Evolutionary conservation across 2,888 invertebrate genomes (phyloP), one percentile per base, ranked within the genome.

Genomic region (Polyommatus icarus): DNA sequence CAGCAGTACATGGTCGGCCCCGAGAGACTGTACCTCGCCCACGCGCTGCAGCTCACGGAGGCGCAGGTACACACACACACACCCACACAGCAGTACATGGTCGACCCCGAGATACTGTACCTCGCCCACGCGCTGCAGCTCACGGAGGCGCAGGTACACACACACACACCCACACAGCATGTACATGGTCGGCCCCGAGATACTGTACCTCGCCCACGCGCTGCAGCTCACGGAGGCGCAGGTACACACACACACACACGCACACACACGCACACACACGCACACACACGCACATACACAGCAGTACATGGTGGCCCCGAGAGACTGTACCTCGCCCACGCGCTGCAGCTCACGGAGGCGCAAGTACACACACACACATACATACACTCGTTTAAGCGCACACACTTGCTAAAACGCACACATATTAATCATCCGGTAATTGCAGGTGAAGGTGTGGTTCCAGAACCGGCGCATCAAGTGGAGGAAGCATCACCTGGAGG

Each of bases 1-100:
- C 99, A 99, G 85, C 99, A 99, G 90, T 99, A 99, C 92, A 99
- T 99, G 99, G 99, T 99, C 15, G 99, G 99, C 0, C 99, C 98
- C 0, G 99, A 99, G 90, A 94, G 99, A 79, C 95, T 98, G 4
- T 99, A 99, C 90, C 94, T 99, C 78, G 99, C 99, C 0, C 97
- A 98, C 81, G 97, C 98, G 0, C 91, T 98, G 76, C 97, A 97
- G 83, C 94, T 98, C 59, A 98, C 98, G 0, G 98, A 98, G 87
- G 98, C 98, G 5, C 98, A 98, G 95, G 98, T 97, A 82, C 92
- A 2, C n/a, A 40, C 46, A 72, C 10, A 20, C 40, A 2, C n/a
- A 40, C 46, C 71, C 10, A 20, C 40, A 36, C 7, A n/a, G 15
- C 72, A 36, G 10, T 3, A 72, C 24, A 18, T 71, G 71, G 99